Conservation (phyloP, 2,888 invertebrate species). For the Troides helena region DNA sequence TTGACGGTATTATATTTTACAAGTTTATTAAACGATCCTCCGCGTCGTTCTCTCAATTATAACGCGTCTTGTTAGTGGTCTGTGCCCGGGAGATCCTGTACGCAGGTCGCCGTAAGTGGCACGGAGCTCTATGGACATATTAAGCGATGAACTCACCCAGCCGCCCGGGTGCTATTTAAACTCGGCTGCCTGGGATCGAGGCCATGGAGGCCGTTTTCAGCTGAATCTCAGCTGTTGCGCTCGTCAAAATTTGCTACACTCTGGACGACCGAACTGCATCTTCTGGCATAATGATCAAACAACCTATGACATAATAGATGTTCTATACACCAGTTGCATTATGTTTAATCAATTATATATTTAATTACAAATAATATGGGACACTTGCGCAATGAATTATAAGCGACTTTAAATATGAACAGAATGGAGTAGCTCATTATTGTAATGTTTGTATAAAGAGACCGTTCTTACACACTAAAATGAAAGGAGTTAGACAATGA, state of each 20-base stretch:
- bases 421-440: not conserved
- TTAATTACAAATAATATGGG: too few species aligned
- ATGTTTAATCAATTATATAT: not conserved
- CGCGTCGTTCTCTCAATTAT: constrained; percentile 62
- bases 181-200: constrained; percentile 35
- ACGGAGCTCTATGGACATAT: constrained; percentile 44
- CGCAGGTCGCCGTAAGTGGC: constrained; percentile 9
- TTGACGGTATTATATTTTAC: constrained; percentile 43
- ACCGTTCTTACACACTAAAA: constrained; percentile 1
- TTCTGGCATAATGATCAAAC: constrained; percentile 50
- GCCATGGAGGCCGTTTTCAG: constrained; percentile 41
- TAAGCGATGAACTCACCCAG: constrained; percentile 65
- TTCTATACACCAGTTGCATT: not conserved
- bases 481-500: constrained; percentile 9
- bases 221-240: constrained; percentile 66
- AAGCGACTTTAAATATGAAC: not conserved
- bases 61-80: constrained; percentile 41
- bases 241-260: constrained; percentile 52
- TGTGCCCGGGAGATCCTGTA: constrained; percentile 46
- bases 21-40: constrained; percentile 48
- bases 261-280: constrained; percentile 42
- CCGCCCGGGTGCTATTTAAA: constrained; percentile 45
- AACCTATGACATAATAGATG: not conserved
- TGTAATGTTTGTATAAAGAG: not conserved
- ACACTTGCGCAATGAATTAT: not conserved